A percentile compares a stretch with the other conserved stretches of the same genome.
phyloP scores from a whole-genome alignment of 2,797 vertebrate species.

The Ispidina picta region DNA sequence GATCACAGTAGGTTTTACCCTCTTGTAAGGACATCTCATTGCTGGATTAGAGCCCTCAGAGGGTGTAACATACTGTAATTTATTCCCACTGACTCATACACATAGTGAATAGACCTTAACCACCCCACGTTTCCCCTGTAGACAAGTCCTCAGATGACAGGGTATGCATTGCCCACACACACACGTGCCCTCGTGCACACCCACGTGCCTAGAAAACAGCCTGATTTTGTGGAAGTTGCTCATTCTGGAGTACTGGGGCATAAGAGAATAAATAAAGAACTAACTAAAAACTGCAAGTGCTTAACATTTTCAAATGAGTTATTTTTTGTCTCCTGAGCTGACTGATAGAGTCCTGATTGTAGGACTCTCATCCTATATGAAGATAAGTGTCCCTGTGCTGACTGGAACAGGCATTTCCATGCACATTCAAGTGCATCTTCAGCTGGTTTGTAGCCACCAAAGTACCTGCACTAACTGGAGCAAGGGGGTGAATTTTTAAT shows the following conservation, averaged over 20 bases:
- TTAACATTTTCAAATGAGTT: not conserved
- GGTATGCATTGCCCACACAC: not conserved
- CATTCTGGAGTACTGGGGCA: not conserved
- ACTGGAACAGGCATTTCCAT: not conserved
- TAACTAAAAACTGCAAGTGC: not conserved
- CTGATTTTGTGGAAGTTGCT: not conserved
- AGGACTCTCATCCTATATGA: not conserved
- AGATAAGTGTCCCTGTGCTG: not conserved
- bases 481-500: not conserved
- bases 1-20: not conserved
- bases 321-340: not conserved
- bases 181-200: not conserved
- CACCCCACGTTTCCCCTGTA: not conserved
- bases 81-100: conserved; percentile 54
- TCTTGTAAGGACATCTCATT: conserved; percentile 2
- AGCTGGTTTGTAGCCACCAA: accelerated
- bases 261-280: not conserved
- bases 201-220: not conserved
- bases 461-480: not conserved
- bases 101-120: conserved; percentile 38
- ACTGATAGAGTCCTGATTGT: not conserved
- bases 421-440: not conserved
- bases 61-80: conserved; percentile 4
- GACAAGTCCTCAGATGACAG: conserved; percentile 9
- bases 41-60: conserved; percentile 17